Percentiles rank a stretch among this genome's conserved stretches.
Evolutionary conservation across 2,888 invertebrate species (phyloP).

Genomic region (Pinctada fucata): DNA sequence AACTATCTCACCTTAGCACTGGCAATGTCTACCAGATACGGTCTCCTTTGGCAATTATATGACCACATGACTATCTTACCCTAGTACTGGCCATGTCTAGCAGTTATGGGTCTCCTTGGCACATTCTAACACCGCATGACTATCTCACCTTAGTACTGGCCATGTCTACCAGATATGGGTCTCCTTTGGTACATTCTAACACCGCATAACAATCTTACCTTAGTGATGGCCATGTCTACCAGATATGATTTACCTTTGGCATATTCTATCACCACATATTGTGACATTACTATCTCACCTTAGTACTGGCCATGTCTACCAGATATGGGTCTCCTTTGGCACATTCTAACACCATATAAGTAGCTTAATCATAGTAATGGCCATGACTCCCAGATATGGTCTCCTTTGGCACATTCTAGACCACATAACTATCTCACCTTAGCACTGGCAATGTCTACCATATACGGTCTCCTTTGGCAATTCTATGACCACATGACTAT

Average conservation of each 20-base stretch:
- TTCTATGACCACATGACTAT: too few relatives aligned
- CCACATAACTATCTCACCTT: too few relatives aligned
- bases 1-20: conserved; percentile 86
- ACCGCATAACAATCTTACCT: conserved; percentile 91
- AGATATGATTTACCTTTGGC: conserved; percentile 97
- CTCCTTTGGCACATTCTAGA: too few relatives aligned
- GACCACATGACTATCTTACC: conserved; percentile 91
- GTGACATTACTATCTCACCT: conserved; percentile 78
- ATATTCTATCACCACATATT: conserved; percentile 93
- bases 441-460: conserved; percentile 83
- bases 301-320: conserved; percentile 82
- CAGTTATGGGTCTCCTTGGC: conserved; percentile 97
- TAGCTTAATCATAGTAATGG: too few relatives aligned
- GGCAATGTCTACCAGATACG: conserved; percentile 90
- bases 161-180: conserved; percentile 93
- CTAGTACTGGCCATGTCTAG: conserved; percentile 82
- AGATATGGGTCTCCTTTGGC: conserved; percentile 94
- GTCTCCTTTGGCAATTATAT: conserved; percentile 95
- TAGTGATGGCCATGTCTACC: conserved; percentile 83
- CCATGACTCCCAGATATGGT: too few relatives aligned
- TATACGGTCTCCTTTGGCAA: too few relatives aligned
- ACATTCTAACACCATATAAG: conserved; percentile 76
- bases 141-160: conserved; percentile 72
- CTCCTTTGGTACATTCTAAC: conserved; percentile 95
- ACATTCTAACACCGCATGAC: conserved; percentile 93